These are phyloP conservation scores for Harpalus rufipes DNA, from an alignment of 2,888 invertebrate genomes.

Conservation along the genomic window DNA sequence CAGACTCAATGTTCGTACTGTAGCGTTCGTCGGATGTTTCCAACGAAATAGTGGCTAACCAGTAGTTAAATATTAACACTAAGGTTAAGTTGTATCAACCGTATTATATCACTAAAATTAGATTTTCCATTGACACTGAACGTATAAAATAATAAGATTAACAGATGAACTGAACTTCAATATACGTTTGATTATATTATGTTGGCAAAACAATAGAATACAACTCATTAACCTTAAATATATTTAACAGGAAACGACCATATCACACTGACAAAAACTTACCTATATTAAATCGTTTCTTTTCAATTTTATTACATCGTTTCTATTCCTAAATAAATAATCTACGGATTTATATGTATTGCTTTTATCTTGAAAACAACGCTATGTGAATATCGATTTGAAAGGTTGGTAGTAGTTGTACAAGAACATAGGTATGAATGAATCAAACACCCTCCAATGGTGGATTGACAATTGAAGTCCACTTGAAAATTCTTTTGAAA, in stretches of 20 bases:
- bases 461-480: background rate
- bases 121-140: background rate
- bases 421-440: background rate
- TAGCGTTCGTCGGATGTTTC: conserved; percentile 18
- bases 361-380: background rate
- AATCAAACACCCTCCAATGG: too few relatives aligned
- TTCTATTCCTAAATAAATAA: conserved; percentile 26
- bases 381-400: conserved; percentile 10
- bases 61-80: conserved; percentile 15
- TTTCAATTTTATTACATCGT: background rate
- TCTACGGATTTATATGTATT: background rate
- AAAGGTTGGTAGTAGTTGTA: conserved; percentile 12
- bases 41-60: background rate
- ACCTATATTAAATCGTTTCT: background rate
- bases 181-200: too few relatives aligned
- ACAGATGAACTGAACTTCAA: too few relatives aligned
- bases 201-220: too few relatives aligned
- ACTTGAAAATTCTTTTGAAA: background rate
- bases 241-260: too few relatives aligned
- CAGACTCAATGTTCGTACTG: conserved; percentile 7
- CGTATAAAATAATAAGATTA: background rate
- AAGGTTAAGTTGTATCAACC: conserved; percentile 1
- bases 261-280: background rate
- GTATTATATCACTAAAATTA: conserved; percentile 15
- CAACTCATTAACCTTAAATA: too few relatives aligned